Conservation (phyloP, 2,888 invertebrate genomes). For the Diploptera punctata region DNA sequence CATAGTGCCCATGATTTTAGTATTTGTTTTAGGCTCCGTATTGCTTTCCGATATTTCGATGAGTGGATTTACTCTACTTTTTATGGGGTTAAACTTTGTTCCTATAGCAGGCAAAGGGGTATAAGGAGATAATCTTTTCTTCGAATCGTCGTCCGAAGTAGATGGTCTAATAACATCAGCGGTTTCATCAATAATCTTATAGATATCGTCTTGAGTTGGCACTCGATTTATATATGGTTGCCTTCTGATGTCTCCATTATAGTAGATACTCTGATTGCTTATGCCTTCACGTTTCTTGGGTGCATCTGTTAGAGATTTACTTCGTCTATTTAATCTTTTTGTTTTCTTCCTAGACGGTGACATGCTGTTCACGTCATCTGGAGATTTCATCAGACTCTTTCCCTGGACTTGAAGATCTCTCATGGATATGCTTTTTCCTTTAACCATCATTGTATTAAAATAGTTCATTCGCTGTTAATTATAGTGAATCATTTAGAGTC, state of each 20-base stretch:
- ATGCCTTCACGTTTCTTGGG: background rate
- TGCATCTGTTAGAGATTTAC: background rate
- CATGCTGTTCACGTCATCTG: background rate
- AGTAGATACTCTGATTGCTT: background rate
- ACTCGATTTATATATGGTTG: background rate
- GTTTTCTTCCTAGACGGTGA: background rate
- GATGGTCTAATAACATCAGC: background rate
- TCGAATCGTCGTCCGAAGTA: background rate
- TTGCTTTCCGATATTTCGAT: background rate
- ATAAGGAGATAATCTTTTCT: constrained; percentile 25
- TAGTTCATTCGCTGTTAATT: background rate
- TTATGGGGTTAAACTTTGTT: background rate
- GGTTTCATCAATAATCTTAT: constrained; percentile 1
- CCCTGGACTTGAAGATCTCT: background rate
- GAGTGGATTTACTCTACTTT: background rate
- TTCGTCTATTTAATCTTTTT: background rate
- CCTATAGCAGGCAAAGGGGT: constrained; percentile 24
- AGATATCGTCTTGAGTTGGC: constrained; percentile 17
- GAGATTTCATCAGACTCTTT: background rate
- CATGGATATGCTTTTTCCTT: background rate
- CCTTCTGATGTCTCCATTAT: background rate
- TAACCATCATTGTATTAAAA: background rate
- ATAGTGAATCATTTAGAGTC: background rate
- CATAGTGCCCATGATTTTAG: too few species aligned
- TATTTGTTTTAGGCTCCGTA: background rate